Evolutionary conservation across 37 sponge, comb jelly and placozoan species (phyloP).

Genomic region (Hormiphora californensis): DNA sequence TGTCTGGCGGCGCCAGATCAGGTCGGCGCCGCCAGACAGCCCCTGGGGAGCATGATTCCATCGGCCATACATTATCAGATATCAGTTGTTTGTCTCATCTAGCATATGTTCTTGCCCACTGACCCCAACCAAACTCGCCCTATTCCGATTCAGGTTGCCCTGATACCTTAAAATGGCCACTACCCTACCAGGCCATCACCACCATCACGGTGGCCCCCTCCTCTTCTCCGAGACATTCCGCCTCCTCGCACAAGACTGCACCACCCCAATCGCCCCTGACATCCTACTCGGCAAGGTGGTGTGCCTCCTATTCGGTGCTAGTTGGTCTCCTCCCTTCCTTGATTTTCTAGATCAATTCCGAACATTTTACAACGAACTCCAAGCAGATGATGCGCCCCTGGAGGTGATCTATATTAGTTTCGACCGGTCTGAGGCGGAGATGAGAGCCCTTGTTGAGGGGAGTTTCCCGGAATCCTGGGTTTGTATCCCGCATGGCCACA

Average conservation of each 20-base stretch:
- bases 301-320: constrained; percentile 28
- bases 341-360: background rate
- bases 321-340: constrained; percentile 36
- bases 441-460: background rate
- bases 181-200: too few relatives aligned
- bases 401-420: constrained; percentile 35
- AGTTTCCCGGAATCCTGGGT: background rate
- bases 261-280: background rate
- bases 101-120: too few relatives aligned
- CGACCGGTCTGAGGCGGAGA: constrained; percentile 4
- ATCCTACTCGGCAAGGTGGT: constrained; percentile 36
- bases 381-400: background rate
- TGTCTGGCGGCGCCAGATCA: too few relatives aligned
- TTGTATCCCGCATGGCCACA: background rate
- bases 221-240: constrained; percentile 6
- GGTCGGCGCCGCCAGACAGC: too few relatives aligned
- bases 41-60: too few relatives aligned
- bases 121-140: too few relatives aligned
- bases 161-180: too few relatives aligned
- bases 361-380: background rate
- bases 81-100: too few relatives aligned
- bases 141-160: too few relatives aligned
- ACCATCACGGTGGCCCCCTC: too few relatives aligned
- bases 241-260: too few relatives aligned
- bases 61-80: too few relatives aligned